Evolutionary conservation across 35 echinoderm and acorn worm species (phyloP).

Genomic region (Strongylocentrotus purpuratus): DNA sequence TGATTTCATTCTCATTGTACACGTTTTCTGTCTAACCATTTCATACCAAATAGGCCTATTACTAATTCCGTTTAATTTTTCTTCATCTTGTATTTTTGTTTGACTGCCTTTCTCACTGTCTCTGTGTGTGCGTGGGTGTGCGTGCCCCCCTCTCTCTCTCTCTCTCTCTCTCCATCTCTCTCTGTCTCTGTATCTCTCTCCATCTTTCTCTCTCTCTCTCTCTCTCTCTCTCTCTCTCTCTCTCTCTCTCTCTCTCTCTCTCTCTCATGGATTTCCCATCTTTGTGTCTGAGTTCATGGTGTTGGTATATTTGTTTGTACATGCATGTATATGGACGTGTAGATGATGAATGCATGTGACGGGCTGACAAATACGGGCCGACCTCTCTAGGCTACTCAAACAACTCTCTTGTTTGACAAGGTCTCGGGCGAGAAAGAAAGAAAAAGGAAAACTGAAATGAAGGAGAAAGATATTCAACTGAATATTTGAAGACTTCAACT

Average conservation of each 20-base stretch:
- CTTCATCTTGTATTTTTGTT: background rate
- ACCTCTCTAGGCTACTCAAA: background rate
- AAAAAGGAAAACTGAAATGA: constrained; percentile 16
- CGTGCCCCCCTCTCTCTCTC: background rate
- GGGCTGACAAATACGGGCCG: background rate
- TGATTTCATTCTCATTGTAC: too few relatives aligned
- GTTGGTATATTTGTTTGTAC: constrained; percentile 1
- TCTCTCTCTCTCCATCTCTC: background rate
- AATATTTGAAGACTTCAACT: background rate
- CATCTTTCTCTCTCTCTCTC: background rate
- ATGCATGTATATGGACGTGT: background rate
- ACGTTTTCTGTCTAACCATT: too few relatives aligned
- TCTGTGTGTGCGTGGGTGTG: too few relatives aligned
- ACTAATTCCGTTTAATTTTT: background rate
- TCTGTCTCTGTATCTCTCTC: background rate
- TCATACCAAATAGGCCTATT: too few relatives aligned
- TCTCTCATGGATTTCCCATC: background rate
- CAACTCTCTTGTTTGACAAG: constrained; percentile 21
- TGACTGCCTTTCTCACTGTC: background rate
- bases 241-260: background rate
- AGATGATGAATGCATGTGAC: constrained; percentile 25
- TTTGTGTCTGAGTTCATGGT: background rate
- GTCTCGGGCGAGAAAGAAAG: background rate
- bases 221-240: background rate
- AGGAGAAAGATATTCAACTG: background rate